Base-by-base conservation (phyloP, 2,888 invertebrate species). In the Cantharis lateralis region DNA sequence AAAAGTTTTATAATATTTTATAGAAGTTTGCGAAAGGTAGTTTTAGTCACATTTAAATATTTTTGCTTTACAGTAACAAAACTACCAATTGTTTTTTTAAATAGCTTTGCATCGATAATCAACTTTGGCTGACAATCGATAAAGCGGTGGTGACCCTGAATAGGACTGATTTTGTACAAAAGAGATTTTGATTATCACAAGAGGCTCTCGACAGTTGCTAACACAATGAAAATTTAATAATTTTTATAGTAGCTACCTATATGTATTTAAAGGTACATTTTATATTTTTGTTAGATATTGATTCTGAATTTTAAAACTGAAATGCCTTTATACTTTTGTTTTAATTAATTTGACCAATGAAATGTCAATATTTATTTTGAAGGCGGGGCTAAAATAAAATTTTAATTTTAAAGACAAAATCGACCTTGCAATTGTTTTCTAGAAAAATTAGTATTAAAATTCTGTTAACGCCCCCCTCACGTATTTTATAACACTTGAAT, bases 91-190 rank as follows among this genome's bases (percentile, higher is more conserved):
- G 5, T n/a, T 20, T 20, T n/a, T 66, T n/a, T 66, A 66, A 18
- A 24, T 9, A 9, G 64, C 10, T 66, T 20, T 68, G 62, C 28
- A 28, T 66, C 62, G 32, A 68, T 62, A 75, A 71, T 75, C 76
- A 75, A 75, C 72, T 75, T 72, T 48, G 72, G 69, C 69, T 61
- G 64, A 18, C 71, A 77, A 77, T 77, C 77, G 62, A 77, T 76
- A 76, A 66, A n/a, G 20, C n/a, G 28, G 76, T 26, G 32, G 70
- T 63, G 68, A 71, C 77, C 77, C 74, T 74, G 77, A 62, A 71
- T 70, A n/a, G 18, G 18, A 66, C 20, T 66, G 20, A 66, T 66
- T 66, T 66, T n/a, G 18, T 7, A 66, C 20, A 66, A 66, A 15
- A 11, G 64, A 66, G 11, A 66, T 63, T 66, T n/a, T 11, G 20